phyloP scores from a whole-genome alignment of 2,113 vertebrate genomes.

The Philantomba maxwellii region DNA sequence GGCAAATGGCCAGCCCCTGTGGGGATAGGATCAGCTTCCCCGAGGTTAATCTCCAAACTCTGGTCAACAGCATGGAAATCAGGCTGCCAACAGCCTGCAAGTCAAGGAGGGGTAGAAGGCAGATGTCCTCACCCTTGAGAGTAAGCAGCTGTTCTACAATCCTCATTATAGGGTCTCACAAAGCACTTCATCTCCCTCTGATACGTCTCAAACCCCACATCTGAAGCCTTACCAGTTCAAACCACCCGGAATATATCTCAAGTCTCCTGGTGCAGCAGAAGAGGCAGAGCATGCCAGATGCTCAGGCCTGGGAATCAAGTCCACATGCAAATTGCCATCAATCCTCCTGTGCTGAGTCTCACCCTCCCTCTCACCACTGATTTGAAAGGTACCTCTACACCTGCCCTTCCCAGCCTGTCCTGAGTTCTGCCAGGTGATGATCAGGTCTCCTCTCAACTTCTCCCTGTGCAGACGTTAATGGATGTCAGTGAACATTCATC shows the following conservation, averaged over 20 bases:
- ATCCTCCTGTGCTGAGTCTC: neutral
- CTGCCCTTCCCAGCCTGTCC: neutral
- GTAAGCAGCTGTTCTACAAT: neutral
- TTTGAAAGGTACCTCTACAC: neutral
- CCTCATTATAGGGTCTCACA: neutral
- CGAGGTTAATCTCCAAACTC: neutral
- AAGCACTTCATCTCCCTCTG: neutral
- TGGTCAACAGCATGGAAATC: neutral
- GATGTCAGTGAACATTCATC: neutral
- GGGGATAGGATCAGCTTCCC: neutral
- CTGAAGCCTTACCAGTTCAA: neutral
- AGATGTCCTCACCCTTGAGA: neutral
- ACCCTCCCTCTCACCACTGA: neutral
- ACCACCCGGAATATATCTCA: neutral
- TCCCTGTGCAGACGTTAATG: neutral
- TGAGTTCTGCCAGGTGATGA: neutral
- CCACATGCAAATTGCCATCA: neutral
- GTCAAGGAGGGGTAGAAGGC: too few species aligned
- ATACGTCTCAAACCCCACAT: neutral
- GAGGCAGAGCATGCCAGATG: rapidly evolving
- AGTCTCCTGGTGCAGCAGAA: neutral
- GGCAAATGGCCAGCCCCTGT: neutral
- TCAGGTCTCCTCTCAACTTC: neutral
- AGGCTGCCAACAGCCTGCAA: neutral
- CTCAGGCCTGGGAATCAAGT: too few species aligned